Percentiles rank a stretch among this genome's conserved stretches.
Evolutionary conservation across 1,140 invertebrate genomes (phyloP).

Genomic region (Plutomurus gul): DNA sequence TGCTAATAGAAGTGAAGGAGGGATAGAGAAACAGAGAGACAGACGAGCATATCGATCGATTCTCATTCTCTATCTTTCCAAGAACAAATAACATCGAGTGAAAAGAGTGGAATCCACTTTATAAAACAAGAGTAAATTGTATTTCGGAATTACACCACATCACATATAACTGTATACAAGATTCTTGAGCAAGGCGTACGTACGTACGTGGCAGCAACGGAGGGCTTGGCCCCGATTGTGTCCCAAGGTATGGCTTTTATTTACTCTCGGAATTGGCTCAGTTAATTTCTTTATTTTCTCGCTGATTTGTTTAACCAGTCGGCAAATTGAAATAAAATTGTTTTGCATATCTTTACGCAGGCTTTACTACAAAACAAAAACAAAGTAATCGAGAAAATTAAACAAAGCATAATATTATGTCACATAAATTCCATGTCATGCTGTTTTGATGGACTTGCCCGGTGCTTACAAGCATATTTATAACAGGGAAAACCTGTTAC

Average conservation of each 20-base stretch:
- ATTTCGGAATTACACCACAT: conserved; percentile 32
- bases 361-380: conserved; percentile 5
- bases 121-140: conserved; percentile 30
- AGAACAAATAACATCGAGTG: conserved; percentile 24
- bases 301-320: conserved; percentile 19
- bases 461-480: too few relatives aligned
- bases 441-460: too few relatives aligned
- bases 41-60: conserved; percentile 20
- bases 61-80: conserved; percentile 27
- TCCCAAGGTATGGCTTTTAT: too few relatives aligned
- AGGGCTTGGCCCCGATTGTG: too few relatives aligned
- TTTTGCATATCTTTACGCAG: not conserved
- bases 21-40: conserved; percentile 11
- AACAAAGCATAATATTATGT: not conserved
- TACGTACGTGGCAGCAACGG: too few relatives aligned
- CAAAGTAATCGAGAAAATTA: not conserved
- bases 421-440: not conserved
- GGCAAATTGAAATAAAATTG: conserved; percentile 30
- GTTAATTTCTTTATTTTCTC: conserved; percentile 26
- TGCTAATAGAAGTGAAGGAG: conserved; percentile 4
- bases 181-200: too few relatives aligned
- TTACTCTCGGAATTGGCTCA: conserved; percentile 23
- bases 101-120: conserved; percentile 29
- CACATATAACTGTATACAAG: not conserved
- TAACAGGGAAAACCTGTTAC: too few relatives aligned